phyloP scores from a whole-genome alignment of 37 sponge, comb jelly and placozoan species.

The Spongilla lacustris region DNA sequence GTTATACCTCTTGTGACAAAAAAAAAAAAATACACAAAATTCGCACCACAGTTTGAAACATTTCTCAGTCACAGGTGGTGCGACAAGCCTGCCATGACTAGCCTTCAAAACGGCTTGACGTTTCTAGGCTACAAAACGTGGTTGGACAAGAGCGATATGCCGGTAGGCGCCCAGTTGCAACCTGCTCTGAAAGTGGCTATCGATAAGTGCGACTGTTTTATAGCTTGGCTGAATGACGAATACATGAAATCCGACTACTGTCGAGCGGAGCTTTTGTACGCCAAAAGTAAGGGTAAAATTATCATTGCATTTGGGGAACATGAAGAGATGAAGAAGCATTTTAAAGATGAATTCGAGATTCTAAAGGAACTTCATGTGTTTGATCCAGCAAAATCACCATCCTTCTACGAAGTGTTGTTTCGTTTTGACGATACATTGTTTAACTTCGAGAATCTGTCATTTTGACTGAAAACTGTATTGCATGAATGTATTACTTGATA shows the following conservation, averaged over 20 bases:
- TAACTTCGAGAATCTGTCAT: slow-evolving; percentile 10
- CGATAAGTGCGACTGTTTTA: slow-evolving; percentile 32
- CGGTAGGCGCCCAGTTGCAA: neutral
- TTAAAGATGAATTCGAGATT: slow-evolving; percentile 29
- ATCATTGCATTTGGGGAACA: slow-evolving; percentile 30
- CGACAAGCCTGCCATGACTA: slow-evolving; percentile 39
- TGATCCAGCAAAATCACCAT: slow-evolving; percentile 13
- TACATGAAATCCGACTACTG: slow-evolving; percentile 42
- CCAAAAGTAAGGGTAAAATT: slow-evolving; percentile 32
- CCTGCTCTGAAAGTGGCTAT: slow-evolving; percentile 13
- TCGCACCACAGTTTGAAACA: slow-evolving; percentile 39
- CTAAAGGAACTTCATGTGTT: neutral
- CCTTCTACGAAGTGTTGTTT: slow-evolving; percentile 36
- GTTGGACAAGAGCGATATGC: slow-evolving; percentile 24
- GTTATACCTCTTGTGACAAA: slow-evolving; percentile 36
- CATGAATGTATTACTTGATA: no score
- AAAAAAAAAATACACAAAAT: slow-evolving; percentile 48
- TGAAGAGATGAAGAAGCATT: slow-evolving; percentile 3
- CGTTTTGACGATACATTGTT: slow-evolving; percentile 43
- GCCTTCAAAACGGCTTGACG: slow-evolving; percentile 28
- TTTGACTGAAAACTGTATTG: neutral
- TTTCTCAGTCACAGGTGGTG: slow-evolving; percentile 36
- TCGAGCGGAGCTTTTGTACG: slow-evolving; percentile 38
- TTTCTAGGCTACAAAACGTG: slow-evolving; percentile 50
- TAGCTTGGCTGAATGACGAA: slow-evolving; percentile 43